These are phyloP conservation scores for Phalacrocorax carbo DNA, from an alignment of 2,113 vertebrate genomes.

Conservation along the genomic window DNA sequence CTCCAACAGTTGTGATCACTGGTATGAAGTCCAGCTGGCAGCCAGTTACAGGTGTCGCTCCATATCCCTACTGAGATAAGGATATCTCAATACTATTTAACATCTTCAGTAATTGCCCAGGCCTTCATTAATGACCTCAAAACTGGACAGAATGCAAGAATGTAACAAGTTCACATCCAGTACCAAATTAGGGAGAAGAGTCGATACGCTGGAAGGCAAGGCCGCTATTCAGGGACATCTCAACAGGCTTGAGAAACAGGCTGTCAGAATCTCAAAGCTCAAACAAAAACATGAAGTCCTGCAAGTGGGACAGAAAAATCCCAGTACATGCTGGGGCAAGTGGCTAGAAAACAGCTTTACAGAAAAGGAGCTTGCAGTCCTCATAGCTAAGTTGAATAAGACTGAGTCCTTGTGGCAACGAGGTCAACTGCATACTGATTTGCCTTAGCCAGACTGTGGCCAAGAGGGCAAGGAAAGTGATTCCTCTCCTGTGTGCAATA, in stretches of 20 bases:
- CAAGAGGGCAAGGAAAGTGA: neutral
- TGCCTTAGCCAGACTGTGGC: neutral
- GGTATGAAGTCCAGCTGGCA: neutral
- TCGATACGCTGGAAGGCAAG: fast-evolving
- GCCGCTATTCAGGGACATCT: neutral
- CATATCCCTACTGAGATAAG: neutral
- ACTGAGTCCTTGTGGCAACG: neutral
- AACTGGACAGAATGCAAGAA: neutral
- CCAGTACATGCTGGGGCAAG: neutral
- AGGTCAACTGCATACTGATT: neutral
- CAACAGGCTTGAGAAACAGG: neutral
- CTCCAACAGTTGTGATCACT: neutral
- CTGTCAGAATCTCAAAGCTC: neutral
- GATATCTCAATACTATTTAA: neutral
- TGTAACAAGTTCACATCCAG: neutral
- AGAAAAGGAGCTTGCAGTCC: neutral
- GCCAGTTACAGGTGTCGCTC: neutral
- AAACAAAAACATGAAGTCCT: neutral
- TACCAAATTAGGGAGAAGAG: neutral
- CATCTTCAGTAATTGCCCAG: neutral
- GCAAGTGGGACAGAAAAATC: neutral
- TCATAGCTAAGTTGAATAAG: neutral
- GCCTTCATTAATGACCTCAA: neutral
- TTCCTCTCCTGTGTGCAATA: neutral
- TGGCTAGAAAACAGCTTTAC: neutral